phyloP scores from a whole-genome alignment of 1,140 invertebrate genomes.

The Diprion similis region DNA sequence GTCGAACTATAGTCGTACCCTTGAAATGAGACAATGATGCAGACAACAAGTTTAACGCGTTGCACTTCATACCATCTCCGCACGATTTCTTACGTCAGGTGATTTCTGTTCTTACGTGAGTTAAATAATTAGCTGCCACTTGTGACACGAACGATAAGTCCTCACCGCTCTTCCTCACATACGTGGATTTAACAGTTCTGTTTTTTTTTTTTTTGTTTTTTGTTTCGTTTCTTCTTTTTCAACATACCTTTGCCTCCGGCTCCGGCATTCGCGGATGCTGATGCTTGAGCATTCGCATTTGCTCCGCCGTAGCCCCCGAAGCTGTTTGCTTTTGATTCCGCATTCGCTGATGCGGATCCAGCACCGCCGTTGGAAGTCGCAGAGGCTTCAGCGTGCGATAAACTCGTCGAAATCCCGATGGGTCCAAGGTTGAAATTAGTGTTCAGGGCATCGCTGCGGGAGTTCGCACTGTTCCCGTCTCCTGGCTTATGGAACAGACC shows the following conservation, averaged over 20 bases:
- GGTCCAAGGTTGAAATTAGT: conserved; percentile 39
- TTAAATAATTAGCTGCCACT: too few species aligned
- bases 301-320: conserved; percentile 14
- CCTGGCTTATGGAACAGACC: conserved; percentile 35
- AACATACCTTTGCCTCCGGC: not conserved
- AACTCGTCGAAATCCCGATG: conserved; percentile 33
- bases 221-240: too few species aligned
- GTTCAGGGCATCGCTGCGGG: conserved; percentile 26
- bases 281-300: conserved; percentile 23
- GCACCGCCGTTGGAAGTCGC: conserved; percentile 23
- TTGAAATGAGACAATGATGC: too few species aligned
- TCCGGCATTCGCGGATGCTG: not conserved
- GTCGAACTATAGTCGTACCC: too few species aligned
- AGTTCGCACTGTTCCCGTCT: conserved; percentile 1
- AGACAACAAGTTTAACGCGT: too few species aligned
- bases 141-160: not conserved
- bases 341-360: not conserved
- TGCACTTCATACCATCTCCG: too few species aligned
- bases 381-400: conserved; percentile 15
- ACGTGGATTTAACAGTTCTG: too few species aligned
- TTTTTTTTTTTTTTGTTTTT: too few species aligned
- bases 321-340: too few species aligned
- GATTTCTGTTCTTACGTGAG: too few species aligned
- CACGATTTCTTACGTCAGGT: too few species aligned
- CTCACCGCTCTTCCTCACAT: too few species aligned